Base-by-base conservation (phyloP, 1,140 invertebrate genomes). In the Anadara kagoshimensis region DNA sequence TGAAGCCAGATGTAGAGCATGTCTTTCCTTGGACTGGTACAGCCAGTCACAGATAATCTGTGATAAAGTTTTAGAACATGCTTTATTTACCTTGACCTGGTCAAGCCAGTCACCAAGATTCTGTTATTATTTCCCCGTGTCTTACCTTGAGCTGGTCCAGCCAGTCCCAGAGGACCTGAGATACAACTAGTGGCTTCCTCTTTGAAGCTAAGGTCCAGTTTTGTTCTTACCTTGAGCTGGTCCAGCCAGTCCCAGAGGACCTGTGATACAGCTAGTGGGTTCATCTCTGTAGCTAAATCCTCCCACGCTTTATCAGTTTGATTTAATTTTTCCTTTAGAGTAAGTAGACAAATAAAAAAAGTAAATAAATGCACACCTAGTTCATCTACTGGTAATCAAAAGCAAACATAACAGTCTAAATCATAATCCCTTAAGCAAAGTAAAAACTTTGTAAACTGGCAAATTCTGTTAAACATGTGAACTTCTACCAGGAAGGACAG, bases 81-180 rank as follows among this genome's bases (percentile, higher is more conserved):
- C n/a, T n/a, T n/a, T n/a, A n/a, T n/a, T 36, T 36, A 3, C 29
- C 29, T 36, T 36, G 29, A 36, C 2, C 29, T 36, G 29, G 29
- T 36, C 29, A 2, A 36, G 7, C 2, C 29, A 3, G 29, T 36
- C n/a, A n/a, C n/a, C n/a, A n/a, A n/a, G n/a, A n/a, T n/a, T n/a
- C n/a, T n/a, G n/a, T n/a, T n/a, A n/a, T n/a, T n/a, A n/a, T n/a
- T n/a, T n/a, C n/a, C n/a, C n/a, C n/a, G n/a, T n/a, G n/a, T n/a
- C 7, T 57, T 53, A 82, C 78, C 67, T 75, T 81, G 0, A 92
- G 89, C 14, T 95, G 90, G 76, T 91, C 91, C 29, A 91, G 86
- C 91, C 94, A 94, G 1, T 93, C 92, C 41, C 93, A 92, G 78
- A 92, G 90, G 51, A 92, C 91, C 66, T 91, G 90, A 80, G 94